Percentiles rank a stretch among this genome's conserved stretches.
phyloP scores from a whole-genome alignment of 1,140 invertebrate species.

The Trypoxylus dichotomus region DNA sequence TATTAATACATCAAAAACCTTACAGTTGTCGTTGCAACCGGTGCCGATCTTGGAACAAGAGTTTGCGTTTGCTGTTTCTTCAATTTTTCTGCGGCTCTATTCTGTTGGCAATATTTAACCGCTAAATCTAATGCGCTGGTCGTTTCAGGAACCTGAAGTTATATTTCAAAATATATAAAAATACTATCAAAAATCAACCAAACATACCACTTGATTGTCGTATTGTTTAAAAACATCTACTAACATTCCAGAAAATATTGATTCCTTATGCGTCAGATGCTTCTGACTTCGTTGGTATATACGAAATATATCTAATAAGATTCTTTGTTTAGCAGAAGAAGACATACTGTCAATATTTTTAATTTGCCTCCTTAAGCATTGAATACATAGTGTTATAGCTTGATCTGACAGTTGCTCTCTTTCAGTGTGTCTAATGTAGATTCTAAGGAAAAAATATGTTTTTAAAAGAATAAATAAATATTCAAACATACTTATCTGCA shows the following conservation, averaged over 20 bases:
- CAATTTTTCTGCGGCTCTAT: constrained; percentile 46
- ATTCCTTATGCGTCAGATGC: constrained; percentile 59
- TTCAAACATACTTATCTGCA: constrained; percentile 67
- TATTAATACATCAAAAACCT: neutral
- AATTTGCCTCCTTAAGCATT: constrained; percentile 59
- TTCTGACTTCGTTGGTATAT: constrained; percentile 66
- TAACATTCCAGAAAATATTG: constrained; percentile 60
- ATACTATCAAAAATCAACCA: neutral
- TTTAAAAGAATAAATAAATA: constrained; percentile 32
- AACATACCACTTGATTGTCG: constrained; percentile 54
- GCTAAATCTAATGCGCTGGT: constrained; percentile 52
- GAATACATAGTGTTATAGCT: constrained; percentile 69
- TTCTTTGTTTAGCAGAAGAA: constrained; percentile 38
- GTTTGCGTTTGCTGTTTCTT: constrained; percentile 35
- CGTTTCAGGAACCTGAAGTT: constrained; percentile 46
- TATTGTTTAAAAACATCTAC: constrained; percentile 64
- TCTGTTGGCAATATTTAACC: constrained; percentile 53
- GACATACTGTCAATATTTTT: constrained; percentile 45
- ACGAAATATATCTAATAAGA: constrained; percentile 65
- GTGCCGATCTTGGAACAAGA: neutral
- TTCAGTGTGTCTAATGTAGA: constrained; percentile 80
- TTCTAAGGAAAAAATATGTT: constrained; percentile 54
- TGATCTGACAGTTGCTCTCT: constrained; percentile 74
- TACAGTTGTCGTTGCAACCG: constrained; percentile 17
- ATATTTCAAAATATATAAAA: neutral